Conservation (phyloP, 2,888 invertebrate species). For the Netelia virgata region DNA sequence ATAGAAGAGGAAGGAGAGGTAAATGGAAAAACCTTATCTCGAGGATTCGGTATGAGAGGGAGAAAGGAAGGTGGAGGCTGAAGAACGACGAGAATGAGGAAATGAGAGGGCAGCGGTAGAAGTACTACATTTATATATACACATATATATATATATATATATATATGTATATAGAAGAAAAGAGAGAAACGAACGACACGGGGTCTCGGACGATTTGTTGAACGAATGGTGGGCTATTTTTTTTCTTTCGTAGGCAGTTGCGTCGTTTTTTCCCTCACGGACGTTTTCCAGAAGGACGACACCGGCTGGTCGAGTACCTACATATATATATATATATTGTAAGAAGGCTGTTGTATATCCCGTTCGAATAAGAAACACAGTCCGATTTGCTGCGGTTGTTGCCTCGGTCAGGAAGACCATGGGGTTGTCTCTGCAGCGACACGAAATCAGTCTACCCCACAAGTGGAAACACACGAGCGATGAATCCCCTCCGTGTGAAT, state of each 20-base stretch:
- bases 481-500: neutral
- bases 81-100: constrained; percentile 58
- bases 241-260: constrained; percentile 61
- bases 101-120: constrained; percentile 56
- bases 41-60: constrained; percentile 63
- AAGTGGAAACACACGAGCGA: neutral
- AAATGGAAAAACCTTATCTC: constrained; percentile 80
- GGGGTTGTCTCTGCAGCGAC: constrained; percentile 9
- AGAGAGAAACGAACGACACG: constrained; percentile 35
- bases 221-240: constrained; percentile 75
- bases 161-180: constrained; percentile 12
- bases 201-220: constrained; percentile 75
- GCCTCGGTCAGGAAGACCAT: constrained; percentile 15
- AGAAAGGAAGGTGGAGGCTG: constrained; percentile 52
- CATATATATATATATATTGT: neutral
- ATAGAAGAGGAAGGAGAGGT: constrained; percentile 65
- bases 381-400: constrained; percentile 31
- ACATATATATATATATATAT: neutral
- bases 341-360: constrained; percentile 3
- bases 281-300: constrained; percentile 15
- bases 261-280: constrained; percentile 18
- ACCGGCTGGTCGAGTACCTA: neutral
- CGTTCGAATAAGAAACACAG: constrained; percentile 28
- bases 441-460: constrained; percentile 35
- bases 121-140: neutral